Conservation (phyloP, 2,113 vertebrate species). For the Nothoprocta perdicaria region DNA sequence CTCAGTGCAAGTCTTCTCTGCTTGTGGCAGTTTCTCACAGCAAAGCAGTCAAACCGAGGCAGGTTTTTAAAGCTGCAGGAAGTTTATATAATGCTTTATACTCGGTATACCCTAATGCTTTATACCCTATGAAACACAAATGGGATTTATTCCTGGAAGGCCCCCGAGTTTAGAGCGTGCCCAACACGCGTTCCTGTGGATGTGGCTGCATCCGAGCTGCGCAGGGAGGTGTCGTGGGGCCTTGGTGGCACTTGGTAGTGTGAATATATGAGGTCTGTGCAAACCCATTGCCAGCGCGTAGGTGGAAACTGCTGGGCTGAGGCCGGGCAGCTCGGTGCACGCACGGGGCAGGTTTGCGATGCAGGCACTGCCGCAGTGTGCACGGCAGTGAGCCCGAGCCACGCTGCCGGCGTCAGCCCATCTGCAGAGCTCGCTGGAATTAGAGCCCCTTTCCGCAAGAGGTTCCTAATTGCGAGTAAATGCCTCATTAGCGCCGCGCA, state of each 20-base stretch:
- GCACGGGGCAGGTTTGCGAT: not conserved
- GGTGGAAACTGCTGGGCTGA: not conserved
- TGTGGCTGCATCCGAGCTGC: not conserved
- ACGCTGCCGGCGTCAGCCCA: slow-evolving; percentile 22
- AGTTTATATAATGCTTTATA: not conserved
- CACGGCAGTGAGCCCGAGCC: too few relatives aligned
- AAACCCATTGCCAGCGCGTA: rapidly evolving
- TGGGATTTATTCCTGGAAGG: not conserved
- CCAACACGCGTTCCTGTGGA: rapidly evolving
- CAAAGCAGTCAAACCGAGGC: not conserved
- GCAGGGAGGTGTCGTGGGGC: not conserved
- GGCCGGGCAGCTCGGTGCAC: not conserved
- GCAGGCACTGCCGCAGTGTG: too few relatives aligned
- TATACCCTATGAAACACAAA: not conserved
- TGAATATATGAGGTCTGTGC: rapidly evolving
- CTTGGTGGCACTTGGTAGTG: too few relatives aligned
- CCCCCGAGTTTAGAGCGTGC: not conserved
- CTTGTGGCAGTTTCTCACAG: not conserved
- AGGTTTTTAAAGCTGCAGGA: not conserved
- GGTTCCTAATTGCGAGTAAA: slow-evolving; percentile 62
- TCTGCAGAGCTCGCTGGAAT: slow-evolving; percentile 33
- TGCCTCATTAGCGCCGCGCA: slow-evolving; percentile 44
- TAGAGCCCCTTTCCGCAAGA: not conserved
- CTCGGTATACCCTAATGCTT: not conserved
- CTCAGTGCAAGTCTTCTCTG: not conserved